These are phyloP conservation scores for Pristionchus maxplancki DNA, from an alignment of 2,888 invertebrate genomes.

Conservation along the genomic window DNA sequence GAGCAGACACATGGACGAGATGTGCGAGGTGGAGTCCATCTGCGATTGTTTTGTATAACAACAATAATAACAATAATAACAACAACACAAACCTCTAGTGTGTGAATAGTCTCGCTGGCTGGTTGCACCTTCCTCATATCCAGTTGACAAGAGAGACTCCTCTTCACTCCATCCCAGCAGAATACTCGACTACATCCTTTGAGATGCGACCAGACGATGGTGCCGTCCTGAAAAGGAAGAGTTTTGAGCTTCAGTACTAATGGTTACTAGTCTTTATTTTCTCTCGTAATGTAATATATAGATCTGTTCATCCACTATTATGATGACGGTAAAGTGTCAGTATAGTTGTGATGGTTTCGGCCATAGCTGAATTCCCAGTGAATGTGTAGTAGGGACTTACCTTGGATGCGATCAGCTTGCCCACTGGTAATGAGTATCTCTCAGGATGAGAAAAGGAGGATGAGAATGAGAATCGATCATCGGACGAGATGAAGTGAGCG, in stretches of 20 bases:
- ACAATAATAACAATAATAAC: background rate
- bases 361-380: background rate
- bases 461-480: constrained; percentile 82
- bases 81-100: constrained; percentile 84
- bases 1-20: background rate
- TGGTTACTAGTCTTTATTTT: too few relatives aligned
- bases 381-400: background rate
- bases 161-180: constrained; percentile 63
- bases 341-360: too few relatives aligned
- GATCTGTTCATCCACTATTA: too few relatives aligned
- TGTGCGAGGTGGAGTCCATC: constrained; percentile 34
- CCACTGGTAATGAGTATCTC: constrained; percentile 19
- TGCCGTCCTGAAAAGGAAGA: constrained; percentile 24
- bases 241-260: too few relatives aligned
- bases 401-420: constrained; percentile 16
- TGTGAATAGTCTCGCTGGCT: constrained; percentile 90
- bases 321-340: too few relatives aligned
- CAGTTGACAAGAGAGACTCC: constrained; percentile 57
- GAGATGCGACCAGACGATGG: constrained; percentile 40
- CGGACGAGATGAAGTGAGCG: constrained; percentile 86
- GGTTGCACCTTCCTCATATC: constrained; percentile 67
- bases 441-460: constrained; percentile 83
- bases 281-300: too few relatives aligned
- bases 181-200: constrained; percentile 55
- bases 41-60: background rate